Evolutionary conservation across 1,140 invertebrate species (phyloP).

Genomic region (Phenacoccus solenopsis): DNA sequence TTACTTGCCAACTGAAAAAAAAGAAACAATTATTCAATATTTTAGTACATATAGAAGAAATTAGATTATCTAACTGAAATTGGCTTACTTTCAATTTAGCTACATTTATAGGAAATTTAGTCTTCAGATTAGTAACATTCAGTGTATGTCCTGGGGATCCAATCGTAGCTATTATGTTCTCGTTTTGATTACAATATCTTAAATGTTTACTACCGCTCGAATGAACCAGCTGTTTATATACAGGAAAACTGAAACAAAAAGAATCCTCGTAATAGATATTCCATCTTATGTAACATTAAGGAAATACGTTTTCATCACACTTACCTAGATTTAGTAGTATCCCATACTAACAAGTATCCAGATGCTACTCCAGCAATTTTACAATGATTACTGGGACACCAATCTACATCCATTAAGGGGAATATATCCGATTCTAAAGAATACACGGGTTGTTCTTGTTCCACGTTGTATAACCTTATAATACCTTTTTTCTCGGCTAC

Average conservation of each 20-base stretch:
- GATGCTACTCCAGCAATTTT: constrained; percentile 44
- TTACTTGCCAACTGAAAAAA: constrained; percentile 38
- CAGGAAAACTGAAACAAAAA: constrained; percentile 37
- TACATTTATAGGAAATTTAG: constrained; percentile 39
- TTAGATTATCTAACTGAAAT: background rate
- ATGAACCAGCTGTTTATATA: constrained; percentile 40
- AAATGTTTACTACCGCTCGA: constrained; percentile 43
- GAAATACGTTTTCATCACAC: background rate
- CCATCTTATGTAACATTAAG: background rate
- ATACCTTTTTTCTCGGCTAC: constrained; percentile 61
- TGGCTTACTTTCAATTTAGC: constrained; percentile 33
- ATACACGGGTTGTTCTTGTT: constrained; percentile 51
- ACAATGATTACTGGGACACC: constrained; percentile 47
- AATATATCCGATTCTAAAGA: constrained; percentile 50
- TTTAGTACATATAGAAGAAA: background rate
- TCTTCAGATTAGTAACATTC: constrained; percentile 44
- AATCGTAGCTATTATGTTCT: constrained; percentile 43
- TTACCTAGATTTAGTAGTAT: constrained; percentile 44
- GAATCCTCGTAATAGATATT: background rate
- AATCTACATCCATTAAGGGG: constrained; percentile 53
- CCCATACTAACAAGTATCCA: constrained; percentile 50
- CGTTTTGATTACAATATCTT: constrained; percentile 40
- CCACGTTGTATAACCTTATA: constrained; percentile 57
- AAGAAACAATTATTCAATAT: constrained; percentile 5
- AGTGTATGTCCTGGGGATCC: constrained; percentile 44